These are phyloP conservation scores for Neogobius melanostomus DNA, from an alignment of 2,113 vertebrate species.

Conservation along the genomic window DNA sequence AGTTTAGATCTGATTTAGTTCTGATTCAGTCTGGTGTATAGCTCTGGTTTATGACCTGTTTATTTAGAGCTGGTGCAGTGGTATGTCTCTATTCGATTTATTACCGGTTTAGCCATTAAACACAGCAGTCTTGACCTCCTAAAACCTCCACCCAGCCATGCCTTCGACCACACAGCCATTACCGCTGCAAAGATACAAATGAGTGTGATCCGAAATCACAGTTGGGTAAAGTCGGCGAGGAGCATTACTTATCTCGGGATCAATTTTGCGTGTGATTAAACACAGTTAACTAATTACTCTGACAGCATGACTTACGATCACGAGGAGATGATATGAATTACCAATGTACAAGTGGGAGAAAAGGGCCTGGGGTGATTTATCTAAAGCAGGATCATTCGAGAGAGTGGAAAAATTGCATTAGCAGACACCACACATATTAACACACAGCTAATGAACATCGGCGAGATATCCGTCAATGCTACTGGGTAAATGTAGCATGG, in stretches of 20 bases:
- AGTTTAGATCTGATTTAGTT: too few relatives aligned
- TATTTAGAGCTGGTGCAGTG: too few relatives aligned
- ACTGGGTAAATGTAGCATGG: constrained; percentile 46
- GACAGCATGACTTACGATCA: constrained; percentile 67
- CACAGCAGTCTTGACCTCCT: too few relatives aligned
- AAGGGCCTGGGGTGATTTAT: constrained; percentile 53
- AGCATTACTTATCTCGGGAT: constrained; percentile 60
- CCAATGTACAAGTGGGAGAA: constrained; percentile 14
- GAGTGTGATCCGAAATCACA: constrained; percentile 26
- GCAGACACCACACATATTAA: constrained; percentile 59
- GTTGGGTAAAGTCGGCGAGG: constrained; percentile 32
- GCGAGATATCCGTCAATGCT: constrained; percentile 40
- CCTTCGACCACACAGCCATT: constrained; percentile 31
- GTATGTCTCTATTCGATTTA: too few relatives aligned
- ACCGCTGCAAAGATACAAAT: constrained; percentile 21
- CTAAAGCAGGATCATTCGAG: constrained; percentile 45
- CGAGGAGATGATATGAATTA: constrained; percentile 59
- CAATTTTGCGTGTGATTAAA: constrained; percentile 67
- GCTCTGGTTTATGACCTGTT: neutral
- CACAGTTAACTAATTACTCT: constrained; percentile 63
- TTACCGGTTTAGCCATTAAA: neutral
- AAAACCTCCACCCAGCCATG: constrained; percentile 13
- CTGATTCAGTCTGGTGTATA: neutral
- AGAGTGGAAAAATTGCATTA: constrained; percentile 43
- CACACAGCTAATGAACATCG: constrained; percentile 56